Evolutionary conservation across 2,113 vertebrate genomes (phyloP).

Genomic region (Melanostigma gelatinosum): DNA sequence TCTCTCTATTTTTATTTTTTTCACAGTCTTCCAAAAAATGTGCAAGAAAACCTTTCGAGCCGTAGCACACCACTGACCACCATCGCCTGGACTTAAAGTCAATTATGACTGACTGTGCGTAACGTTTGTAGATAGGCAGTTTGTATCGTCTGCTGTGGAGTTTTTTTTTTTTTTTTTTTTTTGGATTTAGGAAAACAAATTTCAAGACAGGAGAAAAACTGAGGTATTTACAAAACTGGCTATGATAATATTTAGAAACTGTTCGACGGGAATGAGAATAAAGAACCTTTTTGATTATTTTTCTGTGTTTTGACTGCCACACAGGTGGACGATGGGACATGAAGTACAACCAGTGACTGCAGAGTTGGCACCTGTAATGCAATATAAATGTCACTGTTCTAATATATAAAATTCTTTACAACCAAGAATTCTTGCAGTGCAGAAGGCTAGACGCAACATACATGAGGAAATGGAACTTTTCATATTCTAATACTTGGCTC

Average conservation of each 20-base stretch:
- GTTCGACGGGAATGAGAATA: background rate
- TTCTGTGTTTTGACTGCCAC: constrained; percentile 59
- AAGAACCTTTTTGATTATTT: constrained; percentile 6
- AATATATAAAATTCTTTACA: background rate
- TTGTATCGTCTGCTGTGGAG: constrained; percentile 43
- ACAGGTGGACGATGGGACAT: constrained; percentile 41
- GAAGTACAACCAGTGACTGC: constrained; percentile 1
- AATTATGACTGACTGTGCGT: constrained; percentile 25
- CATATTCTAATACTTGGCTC: background rate
- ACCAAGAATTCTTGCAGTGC: background rate
- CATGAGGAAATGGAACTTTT: background rate
- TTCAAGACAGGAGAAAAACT: background rate
- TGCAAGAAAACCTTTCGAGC: constrained; percentile 6
- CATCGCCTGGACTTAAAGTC: background rate
- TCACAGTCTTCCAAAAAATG: background rate
- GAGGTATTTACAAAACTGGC: background rate
- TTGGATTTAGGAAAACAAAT: constrained; percentile 32
- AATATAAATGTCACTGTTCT: background rate
- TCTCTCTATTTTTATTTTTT: background rate
- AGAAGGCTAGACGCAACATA: background rate
- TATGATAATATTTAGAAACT: background rate
- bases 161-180: background rate
- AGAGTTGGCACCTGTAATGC: constrained; percentile 20
- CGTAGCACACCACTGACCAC: constrained; percentile 8
- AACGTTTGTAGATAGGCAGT: constrained; percentile 28